Evolutionary conservation across 2,797 vertebrate genomes (phyloP).

Genomic region (Orientallactaga sibirica): DNA sequence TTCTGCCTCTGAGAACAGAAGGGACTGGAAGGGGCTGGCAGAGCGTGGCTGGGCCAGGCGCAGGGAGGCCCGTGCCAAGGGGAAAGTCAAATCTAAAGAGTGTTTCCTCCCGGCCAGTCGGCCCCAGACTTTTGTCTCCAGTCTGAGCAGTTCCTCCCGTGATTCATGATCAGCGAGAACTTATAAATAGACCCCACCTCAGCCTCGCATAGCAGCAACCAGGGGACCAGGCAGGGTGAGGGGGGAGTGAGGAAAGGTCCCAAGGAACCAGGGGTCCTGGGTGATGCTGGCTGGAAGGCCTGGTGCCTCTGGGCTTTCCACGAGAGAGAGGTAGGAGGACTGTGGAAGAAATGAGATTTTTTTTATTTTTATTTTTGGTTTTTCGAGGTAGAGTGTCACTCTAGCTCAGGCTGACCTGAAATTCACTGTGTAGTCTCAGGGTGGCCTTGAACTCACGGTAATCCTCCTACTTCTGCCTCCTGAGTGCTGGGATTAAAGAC

Average conservation of each 20-base stretch:
- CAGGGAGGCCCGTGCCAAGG: conserved; percentile 86
- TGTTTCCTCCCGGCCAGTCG: conserved; percentile 88
- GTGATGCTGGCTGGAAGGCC: neutral
- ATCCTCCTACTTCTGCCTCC: too few species aligned
- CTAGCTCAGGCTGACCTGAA: too few species aligned
- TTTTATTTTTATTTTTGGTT: too few species aligned
- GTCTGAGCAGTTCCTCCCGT: conserved; percentile 87
- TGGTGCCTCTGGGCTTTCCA: neutral
- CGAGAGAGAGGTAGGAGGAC: neutral
- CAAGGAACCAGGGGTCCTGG: neutral
- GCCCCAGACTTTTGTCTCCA: conserved; percentile 90
- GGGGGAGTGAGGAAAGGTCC: neutral
- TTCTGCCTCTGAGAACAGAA: conserved; percentile 81
- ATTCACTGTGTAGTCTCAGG: too few species aligned
- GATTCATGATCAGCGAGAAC: conserved; percentile 88
- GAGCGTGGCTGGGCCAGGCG: conserved; percentile 79
- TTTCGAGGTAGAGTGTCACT: too few species aligned
- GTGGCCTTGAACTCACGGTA: too few species aligned
- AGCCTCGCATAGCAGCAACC: conserved; percentile 61
- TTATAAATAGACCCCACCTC: conserved; percentile 89
- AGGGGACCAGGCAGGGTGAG: neutral
- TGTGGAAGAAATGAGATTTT: neutral
- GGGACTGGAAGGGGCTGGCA: conserved; percentile 67
- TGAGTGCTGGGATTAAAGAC: too few species aligned
- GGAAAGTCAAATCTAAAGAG: conserved; percentile 87